Conservation (phyloP, 2,113 vertebrate genomes). For the Cinclus mexicanus region DNA sequence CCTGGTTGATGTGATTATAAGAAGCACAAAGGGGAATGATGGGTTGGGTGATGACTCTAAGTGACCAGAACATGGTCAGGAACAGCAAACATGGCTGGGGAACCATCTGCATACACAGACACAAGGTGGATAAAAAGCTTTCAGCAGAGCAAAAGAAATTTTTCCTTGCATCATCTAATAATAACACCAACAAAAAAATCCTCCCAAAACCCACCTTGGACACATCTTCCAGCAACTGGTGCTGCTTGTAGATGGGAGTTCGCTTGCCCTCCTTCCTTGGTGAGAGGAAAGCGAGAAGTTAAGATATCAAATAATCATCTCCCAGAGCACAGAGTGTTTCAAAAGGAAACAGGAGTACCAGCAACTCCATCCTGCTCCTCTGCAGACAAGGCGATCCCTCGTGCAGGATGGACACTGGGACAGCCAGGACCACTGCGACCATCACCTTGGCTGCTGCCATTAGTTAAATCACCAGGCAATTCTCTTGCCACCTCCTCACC, state of each 20-base stretch:
- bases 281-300: background rate
- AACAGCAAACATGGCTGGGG: accelerated
- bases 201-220: background rate
- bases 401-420: background rate
- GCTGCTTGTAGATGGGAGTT: background rate
- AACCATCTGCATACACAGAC: background rate
- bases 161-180: background rate
- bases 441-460: background rate
- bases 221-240: background rate
- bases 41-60: accelerated
- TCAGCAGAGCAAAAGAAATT: background rate
- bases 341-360: background rate
- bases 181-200: background rate
- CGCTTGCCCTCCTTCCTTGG: accelerated
- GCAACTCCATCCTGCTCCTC: background rate
- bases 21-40: background rate
- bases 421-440: background rate
- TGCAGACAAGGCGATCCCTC: no score
- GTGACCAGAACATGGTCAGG: background rate
- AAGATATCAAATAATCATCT: background rate
- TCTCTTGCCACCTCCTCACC: background rate
- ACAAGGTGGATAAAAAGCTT: background rate
- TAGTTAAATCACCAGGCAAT: background rate
- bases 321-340: background rate
- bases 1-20: accelerated